Base-by-base conservation (phyloP, 2,113 vertebrate species). In the Gulo gulo region DNA sequence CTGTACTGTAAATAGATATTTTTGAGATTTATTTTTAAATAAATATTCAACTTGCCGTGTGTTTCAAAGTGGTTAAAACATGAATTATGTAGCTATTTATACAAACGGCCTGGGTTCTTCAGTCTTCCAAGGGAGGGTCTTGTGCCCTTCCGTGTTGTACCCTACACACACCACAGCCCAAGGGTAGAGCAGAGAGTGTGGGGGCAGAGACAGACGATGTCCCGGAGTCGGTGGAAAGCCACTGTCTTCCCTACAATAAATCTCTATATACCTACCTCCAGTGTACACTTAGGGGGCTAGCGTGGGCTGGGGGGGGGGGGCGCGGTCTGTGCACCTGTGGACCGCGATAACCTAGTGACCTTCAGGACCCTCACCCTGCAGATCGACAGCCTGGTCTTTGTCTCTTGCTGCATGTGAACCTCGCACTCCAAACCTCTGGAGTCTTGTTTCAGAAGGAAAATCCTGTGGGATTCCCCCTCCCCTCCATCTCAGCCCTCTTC, bases 21-120 rank as follows among this genome's bases (percentile, higher is more conserved):
- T 98, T 98, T 97, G 96, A 99, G 91, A 98, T 99, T 99, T 99
- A 99, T 99, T 99, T 99, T 98, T 99, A 99, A 99, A 99, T 99
- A 99, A 99, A 99, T 99, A 97, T 97, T 98, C 98, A 98, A 98
- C 98, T 98, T 97, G 98, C 98, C 94, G 91, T 98, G 98, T 98
- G 97, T 98, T 98, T 98, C 96, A 97, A 98, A 96, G 94, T 98
- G 98, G 97, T 99, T 98, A 98, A 95, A 67, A 95, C 80, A 97
- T 98, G 98, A 98, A 97, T 98, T 98, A 95, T 97, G 90, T 98
- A 98, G 96, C 95, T 98, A 97, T 98, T 97, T 97, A 98, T 97
- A 91, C 98, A 97, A 95, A 98, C 36, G 95, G 80, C 98, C 98
- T 92, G 97, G 97, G 97, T 98, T 98, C 96, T 98, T 98, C 96